Percentiles rank a stretch among this genome's conserved stretches.
These are phyloP conservation scores for Sardina pilchardus DNA, from an alignment of 2,113 vertebrate species.

Conservation along the genomic window DNA sequence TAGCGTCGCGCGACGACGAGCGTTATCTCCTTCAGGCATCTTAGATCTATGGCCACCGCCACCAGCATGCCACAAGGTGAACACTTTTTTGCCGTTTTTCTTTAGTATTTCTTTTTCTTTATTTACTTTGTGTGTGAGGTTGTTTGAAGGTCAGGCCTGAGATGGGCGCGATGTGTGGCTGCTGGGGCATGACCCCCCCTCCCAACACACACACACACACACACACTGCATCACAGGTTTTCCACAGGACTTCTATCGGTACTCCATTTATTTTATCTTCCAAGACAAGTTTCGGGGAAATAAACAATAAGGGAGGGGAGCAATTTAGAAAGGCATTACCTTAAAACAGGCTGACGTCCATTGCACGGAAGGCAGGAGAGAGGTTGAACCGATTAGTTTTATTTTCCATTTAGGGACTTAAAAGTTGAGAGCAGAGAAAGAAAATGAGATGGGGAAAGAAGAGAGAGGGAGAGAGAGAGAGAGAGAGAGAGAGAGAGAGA, in stretches of 20 bases:
- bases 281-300: conserved; percentile 7
- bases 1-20: not conserved
- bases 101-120: not conserved
- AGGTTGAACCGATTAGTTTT: not conserved
- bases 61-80: not conserved
- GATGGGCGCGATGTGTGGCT: not conserved
- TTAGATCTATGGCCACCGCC: not conserved
- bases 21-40: not conserved
- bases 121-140: not conserved
- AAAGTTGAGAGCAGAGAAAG: not conserved
- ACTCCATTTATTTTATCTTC: conserved; percentile 7
- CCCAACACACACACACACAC: not conserved
- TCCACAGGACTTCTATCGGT: not conserved
- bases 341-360: not conserved
- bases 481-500: not conserved
- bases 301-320: not conserved
- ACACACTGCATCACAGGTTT: not conserved
- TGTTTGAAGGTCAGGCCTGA: not conserved
- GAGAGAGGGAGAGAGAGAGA: not conserved
- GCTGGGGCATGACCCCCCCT: not conserved
- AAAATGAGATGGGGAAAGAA: not conserved
- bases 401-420: conserved; percentile 1
- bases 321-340: not conserved
- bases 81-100: not conserved
- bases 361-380: not conserved